Evolutionary conservation across 2,888 invertebrate genomes (phyloP).

Genomic region (Epistrophe grossulariae): DNA sequence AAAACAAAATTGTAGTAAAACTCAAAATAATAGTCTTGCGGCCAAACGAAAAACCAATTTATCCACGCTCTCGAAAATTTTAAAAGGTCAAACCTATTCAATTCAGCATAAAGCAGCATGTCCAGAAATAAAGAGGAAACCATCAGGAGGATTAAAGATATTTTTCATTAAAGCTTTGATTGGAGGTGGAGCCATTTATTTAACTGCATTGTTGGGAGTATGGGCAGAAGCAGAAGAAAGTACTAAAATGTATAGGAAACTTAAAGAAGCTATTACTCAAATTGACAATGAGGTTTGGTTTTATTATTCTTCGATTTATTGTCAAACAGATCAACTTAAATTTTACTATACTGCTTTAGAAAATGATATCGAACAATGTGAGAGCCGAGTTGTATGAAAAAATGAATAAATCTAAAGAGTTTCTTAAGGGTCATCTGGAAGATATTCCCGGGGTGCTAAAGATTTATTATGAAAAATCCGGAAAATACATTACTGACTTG

Average conservation of each 20-base stretch:
- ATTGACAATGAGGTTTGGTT: slow-evolving; percentile 46
- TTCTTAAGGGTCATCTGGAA: slow-evolving; percentile 31
- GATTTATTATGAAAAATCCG: slow-evolving; percentile 40
- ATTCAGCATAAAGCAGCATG: slow-evolving; percentile 31
- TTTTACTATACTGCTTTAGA: slow-evolving; percentile 16
- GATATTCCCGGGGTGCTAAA: slow-evolving; percentile 41
- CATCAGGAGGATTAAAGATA: slow-evolving; percentile 20
- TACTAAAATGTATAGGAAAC: slow-evolving; percentile 1
- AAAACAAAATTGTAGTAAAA: slow-evolving; percentile 57
- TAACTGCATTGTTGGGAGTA: slow-evolving; percentile 33
- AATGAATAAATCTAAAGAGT: slow-evolving; percentile 31
- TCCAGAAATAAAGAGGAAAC: neutral
- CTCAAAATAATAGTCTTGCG: neutral
- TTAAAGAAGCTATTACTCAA: slow-evolving; percentile 6
- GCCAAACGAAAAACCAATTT: slow-evolving; percentile 23
- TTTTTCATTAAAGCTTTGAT: slow-evolving; percentile 52
- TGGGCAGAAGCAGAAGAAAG: slow-evolving; percentile 60
- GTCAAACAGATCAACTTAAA: neutral
- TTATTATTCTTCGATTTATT: neutral
- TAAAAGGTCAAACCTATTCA: slow-evolving; percentile 48
- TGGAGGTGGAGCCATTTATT: slow-evolving; percentile 50
- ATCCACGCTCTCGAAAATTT: slow-evolving; percentile 30
- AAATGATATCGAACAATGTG: neutral
- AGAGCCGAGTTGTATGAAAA: slow-evolving; percentile 2
- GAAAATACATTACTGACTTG: slow-evolving; percentile 39